phyloP scores from a whole-genome alignment of 2,888 invertebrate genomes.

The Aplocera efformata region DNA sequence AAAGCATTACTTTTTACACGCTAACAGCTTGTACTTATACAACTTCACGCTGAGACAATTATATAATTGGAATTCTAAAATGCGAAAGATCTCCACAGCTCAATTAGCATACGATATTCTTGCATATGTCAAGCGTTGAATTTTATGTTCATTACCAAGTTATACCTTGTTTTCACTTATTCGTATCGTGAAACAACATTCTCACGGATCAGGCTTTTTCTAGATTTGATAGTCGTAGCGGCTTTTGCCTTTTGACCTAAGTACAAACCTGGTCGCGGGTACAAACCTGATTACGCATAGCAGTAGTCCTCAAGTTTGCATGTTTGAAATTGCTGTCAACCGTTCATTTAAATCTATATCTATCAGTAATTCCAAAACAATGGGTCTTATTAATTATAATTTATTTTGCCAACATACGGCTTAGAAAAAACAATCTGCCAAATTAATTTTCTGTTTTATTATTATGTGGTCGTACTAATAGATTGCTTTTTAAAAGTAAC shows the following conservation, averaged over 20 bases:
- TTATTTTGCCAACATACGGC: no score
- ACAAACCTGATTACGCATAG: no score
- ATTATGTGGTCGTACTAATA: no score
- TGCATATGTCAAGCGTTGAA: conserved; percentile 8
- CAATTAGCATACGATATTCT: conserved; percentile 23
- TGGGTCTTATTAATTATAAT: no score
- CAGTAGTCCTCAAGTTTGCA: no score
- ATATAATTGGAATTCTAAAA: conserved; percentile 27
- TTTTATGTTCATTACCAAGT: conserved; percentile 26
- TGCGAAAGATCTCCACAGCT: conserved; percentile 23
- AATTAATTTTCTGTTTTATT: no score
- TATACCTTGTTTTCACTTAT: conserved; percentile 40
- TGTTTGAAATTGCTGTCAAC: no score
- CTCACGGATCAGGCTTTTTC: conserved; percentile 32
- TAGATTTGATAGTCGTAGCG: background rate
- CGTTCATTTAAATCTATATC: no score
- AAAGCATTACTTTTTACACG: conserved; percentile 5
- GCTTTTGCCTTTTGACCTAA: no score
- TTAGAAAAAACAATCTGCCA: no score
- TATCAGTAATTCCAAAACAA: no score
- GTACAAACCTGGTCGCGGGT: no score
- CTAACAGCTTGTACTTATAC: conserved; percentile 6
- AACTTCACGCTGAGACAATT: conserved; percentile 22
- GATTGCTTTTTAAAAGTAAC: background rate
- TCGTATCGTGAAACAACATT: conserved; percentile 34